Conservation (phyloP, 2,888 invertebrate species). For the Aplocera efformata region DNA sequence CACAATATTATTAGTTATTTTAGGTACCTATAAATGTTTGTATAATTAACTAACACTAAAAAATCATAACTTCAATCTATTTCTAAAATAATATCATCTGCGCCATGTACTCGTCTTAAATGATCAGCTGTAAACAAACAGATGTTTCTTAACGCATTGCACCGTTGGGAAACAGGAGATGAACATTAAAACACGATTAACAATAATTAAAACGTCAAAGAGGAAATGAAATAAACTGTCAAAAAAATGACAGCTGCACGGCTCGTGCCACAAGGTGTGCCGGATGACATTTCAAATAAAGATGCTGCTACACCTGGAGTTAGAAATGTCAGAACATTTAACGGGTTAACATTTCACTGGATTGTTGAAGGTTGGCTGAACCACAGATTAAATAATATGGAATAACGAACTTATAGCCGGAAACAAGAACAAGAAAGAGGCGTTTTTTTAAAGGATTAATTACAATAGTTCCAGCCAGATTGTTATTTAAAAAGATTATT, state of each 20-base stretch:
- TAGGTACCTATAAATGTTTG: too few species aligned
- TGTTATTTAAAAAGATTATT: too few species aligned
- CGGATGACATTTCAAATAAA: slow-evolving; percentile 40
- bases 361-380: slow-evolving; percentile 10
- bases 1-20: too few species aligned
- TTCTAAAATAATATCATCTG: too few species aligned
- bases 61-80: too few species aligned
- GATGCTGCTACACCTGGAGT: slow-evolving; percentile 27
- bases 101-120: too few species aligned
- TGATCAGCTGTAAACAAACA: slow-evolving; percentile 10
- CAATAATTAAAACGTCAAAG: slow-evolving; percentile 23
- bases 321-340: slow-evolving; percentile 20
- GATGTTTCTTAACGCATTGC: slow-evolving; percentile 11
- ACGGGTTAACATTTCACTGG: slow-evolving; percentile 22
- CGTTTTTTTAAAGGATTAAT: too few species aligned
- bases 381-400: neutral
- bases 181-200: slow-evolving; percentile 15
- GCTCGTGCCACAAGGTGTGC: slow-evolving; percentile 41
- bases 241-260: slow-evolving; percentile 34
- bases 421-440: too few species aligned
- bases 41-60: too few species aligned
- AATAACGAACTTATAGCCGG: too few species aligned
- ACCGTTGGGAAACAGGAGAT: slow-evolving; percentile 7
- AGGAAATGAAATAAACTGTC: slow-evolving; percentile 27
- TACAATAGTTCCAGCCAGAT: too few species aligned